These are phyloP conservation scores for Grammomys dolichurus DNA, from an alignment of 2,113 vertebrate species.

Conservation along the genomic window DNA sequence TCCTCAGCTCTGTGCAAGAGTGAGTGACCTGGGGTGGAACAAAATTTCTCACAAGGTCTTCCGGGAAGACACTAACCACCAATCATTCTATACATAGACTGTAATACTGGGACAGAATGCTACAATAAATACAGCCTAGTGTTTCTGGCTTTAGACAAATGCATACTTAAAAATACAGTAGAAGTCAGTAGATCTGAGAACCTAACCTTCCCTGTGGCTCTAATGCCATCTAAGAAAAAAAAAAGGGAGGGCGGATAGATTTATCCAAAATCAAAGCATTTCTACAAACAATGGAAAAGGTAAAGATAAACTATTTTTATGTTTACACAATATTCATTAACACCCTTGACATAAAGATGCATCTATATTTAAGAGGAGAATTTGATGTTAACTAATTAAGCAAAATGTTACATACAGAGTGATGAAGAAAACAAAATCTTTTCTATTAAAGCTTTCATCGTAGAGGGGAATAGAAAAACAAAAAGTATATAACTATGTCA, in stretches of 20 bases:
- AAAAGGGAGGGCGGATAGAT: background rate
- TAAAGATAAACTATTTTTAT: background rate
- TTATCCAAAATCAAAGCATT: background rate
- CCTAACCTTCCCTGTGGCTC: background rate
- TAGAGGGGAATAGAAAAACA: background rate
- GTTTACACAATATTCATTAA: background rate
- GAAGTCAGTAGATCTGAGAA: background rate
- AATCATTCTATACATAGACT: background rate
- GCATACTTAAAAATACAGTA: background rate
- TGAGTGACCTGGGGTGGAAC: background rate
- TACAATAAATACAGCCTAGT: background rate
- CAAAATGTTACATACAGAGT: background rate
- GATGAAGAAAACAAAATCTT: conserved; percentile 11
- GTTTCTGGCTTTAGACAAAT: background rate
- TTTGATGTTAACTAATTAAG: background rate
- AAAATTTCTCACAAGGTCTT: background rate
- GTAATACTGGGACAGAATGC: background rate
- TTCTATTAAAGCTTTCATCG: background rate
- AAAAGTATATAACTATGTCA: background rate
- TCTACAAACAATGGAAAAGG: background rate
- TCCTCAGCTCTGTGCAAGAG: background rate
- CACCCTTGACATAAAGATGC: background rate
- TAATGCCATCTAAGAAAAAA: background rate
- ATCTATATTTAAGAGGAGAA: background rate
- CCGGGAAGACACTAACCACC: background rate